Percentiles rank a stretch among this genome's conserved stretches.
phyloP scores from a whole-genome alignment of 2,797 vertebrate species.

The Poeciliopsis gracilis region DNA sequence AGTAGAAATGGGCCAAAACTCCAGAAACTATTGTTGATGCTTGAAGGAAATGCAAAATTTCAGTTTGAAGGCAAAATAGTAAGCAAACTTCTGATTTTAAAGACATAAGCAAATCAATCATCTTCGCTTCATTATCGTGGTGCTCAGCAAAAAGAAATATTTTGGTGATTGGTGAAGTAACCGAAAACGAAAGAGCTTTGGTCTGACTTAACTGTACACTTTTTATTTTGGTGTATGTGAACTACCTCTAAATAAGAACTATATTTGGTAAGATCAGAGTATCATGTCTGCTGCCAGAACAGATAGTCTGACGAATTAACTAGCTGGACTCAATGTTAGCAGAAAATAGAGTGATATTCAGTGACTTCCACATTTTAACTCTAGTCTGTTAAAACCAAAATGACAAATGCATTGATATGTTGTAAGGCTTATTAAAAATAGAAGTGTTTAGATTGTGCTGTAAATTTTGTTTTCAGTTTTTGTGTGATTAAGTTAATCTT shows the following conservation, averaged over 20 bases:
- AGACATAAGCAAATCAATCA: background rate
- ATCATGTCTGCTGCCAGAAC: background rate
- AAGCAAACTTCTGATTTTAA: background rate
- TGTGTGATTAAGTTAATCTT: background rate
- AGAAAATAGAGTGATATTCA: background rate
- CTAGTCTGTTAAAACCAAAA: background rate
- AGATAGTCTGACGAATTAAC: background rate
- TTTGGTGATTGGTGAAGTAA: background rate
- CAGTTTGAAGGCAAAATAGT: background rate
- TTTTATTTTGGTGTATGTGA: background rate
- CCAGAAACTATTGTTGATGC: background rate
- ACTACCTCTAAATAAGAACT: background rate
- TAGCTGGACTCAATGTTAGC: background rate
- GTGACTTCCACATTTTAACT: background rate
- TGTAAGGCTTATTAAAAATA: background rate
- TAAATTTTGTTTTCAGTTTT: background rate
- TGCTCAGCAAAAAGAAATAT: background rate
- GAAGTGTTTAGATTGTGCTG: background rate
- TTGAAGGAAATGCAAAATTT: background rate
- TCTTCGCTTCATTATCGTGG: background rate
- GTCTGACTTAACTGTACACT: background rate
- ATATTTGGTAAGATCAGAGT: background rate
- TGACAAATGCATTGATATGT: background rate
- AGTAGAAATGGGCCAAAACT: background rate
- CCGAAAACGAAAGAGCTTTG: background rate